These are phyloP conservation scores for Phodopus roborovskii DNA, from an alignment of 2,113 vertebrate genomes.

Conservation along the genomic window DNA sequence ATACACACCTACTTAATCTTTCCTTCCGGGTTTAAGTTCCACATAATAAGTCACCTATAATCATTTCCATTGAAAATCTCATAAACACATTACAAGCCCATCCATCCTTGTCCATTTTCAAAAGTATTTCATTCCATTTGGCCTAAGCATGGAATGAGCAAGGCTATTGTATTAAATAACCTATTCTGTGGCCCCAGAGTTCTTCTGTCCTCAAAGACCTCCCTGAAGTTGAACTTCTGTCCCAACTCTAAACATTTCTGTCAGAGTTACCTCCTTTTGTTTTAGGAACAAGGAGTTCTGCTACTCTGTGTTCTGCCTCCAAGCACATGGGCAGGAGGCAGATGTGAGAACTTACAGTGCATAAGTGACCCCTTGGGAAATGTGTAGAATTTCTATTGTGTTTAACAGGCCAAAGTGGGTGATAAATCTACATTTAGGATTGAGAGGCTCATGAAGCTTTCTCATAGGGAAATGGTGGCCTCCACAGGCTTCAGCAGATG, in stretches of 20 bases:
- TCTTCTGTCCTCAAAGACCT: not conserved
- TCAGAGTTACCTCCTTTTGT: not conserved
- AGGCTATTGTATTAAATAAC: not conserved
- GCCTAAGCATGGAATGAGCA: not conserved
- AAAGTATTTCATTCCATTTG: not conserved
- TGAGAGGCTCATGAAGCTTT: not conserved
- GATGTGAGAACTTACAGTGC: fast-evolving
- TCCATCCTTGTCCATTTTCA: not conserved
- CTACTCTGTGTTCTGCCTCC: not conserved
- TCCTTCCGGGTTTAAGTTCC: constrained; percentile 35
- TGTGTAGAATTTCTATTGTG: not conserved
- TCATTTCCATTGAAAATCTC: constrained; percentile 44
- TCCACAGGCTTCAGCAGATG: not conserved
- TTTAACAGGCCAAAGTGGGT: not conserved
- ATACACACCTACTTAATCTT: not conserved
- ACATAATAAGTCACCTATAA: not conserved
- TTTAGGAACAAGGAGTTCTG: not conserved
- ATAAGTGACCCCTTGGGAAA: not conserved
- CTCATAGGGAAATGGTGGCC: not conserved
- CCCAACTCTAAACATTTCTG: not conserved
- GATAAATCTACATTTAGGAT: not conserved
- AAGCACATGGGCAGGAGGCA: not conserved
- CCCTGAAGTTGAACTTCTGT: not conserved
- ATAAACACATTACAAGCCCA: not conserved
- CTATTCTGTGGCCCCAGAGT: not conserved